Percentiles rank a stretch among this genome's conserved stretches.
Conservation (phyloP, 1,140 invertebrate species). For the Brachystomella parvula region DNA sequence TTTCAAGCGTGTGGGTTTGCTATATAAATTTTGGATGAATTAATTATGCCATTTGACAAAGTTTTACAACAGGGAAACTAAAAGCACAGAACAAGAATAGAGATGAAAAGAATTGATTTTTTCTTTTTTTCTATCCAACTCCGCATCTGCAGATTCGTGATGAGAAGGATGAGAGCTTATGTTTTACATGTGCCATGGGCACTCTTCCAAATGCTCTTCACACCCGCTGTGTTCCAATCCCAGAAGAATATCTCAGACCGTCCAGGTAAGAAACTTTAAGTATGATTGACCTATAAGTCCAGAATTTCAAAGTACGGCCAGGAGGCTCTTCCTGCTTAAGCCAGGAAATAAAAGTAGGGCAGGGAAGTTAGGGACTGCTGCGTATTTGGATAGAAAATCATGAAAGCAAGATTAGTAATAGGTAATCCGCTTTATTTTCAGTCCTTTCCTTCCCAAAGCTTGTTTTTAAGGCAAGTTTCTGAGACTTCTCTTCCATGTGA, state of each 20-base stretch:
- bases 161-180: constrained; percentile 68
- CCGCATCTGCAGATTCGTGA: constrained; percentile 59
- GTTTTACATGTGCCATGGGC: constrained; percentile 68
- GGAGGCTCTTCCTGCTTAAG: not conserved
- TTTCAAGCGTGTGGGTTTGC: too few relatives aligned
- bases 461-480: too few relatives aligned
- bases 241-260: constrained; percentile 70
- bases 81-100: not conserved
- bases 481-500: too few relatives aligned
- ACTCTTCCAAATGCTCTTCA: constrained; percentile 69
- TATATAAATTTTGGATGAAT: too few relatives aligned
- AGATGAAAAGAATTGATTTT: not conserved
- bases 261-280: constrained; percentile 40
- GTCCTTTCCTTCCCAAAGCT: too few relatives aligned
- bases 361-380: too few relatives aligned
- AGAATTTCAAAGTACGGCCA: not conserved
- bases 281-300: not conserved
- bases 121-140: not conserved
- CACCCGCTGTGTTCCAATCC: constrained; percentile 65
- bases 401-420: too few relatives aligned
- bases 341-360: too few relatives aligned
- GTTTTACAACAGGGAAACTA: not conserved
- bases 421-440: too few relatives aligned
- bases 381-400: too few relatives aligned
- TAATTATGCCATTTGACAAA: too few relatives aligned